phyloP scores from a whole-genome alignment of 2,888 invertebrate genomes.

The Tiliacea citrago region DNA sequence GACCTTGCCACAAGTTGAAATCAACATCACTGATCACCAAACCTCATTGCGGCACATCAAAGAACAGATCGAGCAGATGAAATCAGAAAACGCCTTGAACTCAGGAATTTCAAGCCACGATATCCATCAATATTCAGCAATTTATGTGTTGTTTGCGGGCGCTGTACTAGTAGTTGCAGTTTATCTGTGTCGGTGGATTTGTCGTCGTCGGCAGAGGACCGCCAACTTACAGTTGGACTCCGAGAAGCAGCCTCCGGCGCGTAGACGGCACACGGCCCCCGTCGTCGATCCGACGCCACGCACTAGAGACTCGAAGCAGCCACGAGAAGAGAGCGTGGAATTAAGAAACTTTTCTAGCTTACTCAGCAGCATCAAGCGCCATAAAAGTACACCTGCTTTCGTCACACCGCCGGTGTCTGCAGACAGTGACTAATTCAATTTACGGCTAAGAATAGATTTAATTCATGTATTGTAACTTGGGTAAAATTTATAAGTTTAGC shows the following conservation, averaged over 20 bases:
- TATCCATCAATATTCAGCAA: neutral
- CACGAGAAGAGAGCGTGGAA: too few species aligned
- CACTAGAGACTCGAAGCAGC: neutral
- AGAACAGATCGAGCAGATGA: neutral
- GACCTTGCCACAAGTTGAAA: neutral
- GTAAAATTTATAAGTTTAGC: conserved; percentile 1
- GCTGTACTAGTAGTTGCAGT: neutral
- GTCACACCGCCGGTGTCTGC: neutral
- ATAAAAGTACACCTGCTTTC: neutral
- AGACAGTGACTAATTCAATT: neutral
- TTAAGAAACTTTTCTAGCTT: too few species aligned
- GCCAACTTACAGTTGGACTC: neutral
- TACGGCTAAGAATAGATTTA: neutral
- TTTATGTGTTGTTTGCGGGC: neutral
- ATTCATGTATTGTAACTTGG: neutral
- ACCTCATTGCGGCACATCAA: neutral
- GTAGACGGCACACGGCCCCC: neutral
- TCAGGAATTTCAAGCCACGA: neutral
- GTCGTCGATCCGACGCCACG: neutral
- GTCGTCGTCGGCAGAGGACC: neutral
- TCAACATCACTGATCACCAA: neutral
- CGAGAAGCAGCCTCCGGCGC: neutral
- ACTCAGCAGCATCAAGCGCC: too few species aligned
- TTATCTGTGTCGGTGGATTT: neutral
- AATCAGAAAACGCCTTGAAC: too few species aligned